Percentiles rank a stretch among this genome's conserved stretches.
Conservation (phyloP, 2,888 invertebrate species). For the Meiosimyza decipiens region DNA sequence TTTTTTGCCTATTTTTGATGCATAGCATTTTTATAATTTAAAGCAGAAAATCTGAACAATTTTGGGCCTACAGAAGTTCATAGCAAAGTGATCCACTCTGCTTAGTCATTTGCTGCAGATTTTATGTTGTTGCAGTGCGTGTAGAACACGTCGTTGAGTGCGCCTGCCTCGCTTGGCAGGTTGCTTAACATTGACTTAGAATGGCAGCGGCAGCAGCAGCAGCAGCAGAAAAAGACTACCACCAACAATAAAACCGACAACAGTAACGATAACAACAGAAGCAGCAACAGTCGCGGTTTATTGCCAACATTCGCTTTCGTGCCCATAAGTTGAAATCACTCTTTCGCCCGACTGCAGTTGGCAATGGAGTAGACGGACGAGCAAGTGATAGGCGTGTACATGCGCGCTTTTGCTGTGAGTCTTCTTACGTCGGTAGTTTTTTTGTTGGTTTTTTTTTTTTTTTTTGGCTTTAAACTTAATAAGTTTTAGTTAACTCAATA, state of each 20-base stretch:
- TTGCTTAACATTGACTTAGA: conserved; percentile 33
- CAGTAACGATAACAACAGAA: conserved; percentile 31
- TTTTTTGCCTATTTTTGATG: too few species aligned
- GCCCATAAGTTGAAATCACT: conserved; percentile 43
- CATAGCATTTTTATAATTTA: too few species aligned
- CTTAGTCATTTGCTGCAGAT: conserved; percentile 2
- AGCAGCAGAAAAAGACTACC: conserved; percentile 36
- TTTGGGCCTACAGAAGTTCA: too few species aligned
- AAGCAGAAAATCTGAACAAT: too few species aligned
- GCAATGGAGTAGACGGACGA: neutral
- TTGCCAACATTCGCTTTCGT: conserved; percentile 59
- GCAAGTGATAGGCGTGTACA: conserved; percentile 35
- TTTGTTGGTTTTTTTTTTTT: too few species aligned
- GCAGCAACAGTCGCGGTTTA: conserved; percentile 27
- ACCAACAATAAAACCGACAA: neutral
- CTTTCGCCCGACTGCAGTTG: neutral
- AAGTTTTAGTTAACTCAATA: conserved; percentile 36
- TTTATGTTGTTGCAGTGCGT: conserved; percentile 31
- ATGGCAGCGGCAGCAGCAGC: conserved; percentile 34
- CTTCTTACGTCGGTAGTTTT: conserved; percentile 37
- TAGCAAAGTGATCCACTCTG: neutral
- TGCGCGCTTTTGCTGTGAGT: conserved; percentile 20
- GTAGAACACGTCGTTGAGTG: conserved; percentile 34
- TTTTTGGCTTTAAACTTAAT: conserved; percentile 34
- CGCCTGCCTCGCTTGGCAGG: conserved; percentile 32